Percentiles rank a stretch among this genome's conserved stretches.
These are phyloP conservation scores for Archilochus colubris DNA, from an alignment of 2,113 vertebrate species.

Conservation along the genomic window DNA sequence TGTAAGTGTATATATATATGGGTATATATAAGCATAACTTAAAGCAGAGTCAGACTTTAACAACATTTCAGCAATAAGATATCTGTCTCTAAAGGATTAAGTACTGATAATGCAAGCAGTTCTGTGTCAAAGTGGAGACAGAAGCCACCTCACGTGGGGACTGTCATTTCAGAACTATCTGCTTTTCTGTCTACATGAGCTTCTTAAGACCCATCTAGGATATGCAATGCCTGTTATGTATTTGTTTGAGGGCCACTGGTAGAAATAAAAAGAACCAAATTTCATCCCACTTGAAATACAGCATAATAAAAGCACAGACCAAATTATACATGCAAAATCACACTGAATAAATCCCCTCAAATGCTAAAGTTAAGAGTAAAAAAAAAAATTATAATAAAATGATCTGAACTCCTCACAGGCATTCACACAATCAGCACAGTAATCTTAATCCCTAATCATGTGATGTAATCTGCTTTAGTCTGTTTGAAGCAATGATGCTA, in stretches of 20 bases:
- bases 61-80: not conserved
- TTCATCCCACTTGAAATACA: not conserved
- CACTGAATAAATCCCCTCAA: not conserved
- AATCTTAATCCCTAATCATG: conserved; percentile 37
- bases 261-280: not conserved
- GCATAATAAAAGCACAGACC: not conserved
- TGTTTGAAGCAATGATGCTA: not conserved
- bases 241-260: not conserved
- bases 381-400: not conserved
- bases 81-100: not conserved
- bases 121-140: not conserved
- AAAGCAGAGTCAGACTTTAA: not conserved
- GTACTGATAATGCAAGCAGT: not conserved
- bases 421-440: not conserved
- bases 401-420: not conserved
- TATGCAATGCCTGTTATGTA: not conserved
- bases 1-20: not conserved
- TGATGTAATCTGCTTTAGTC: conserved; percentile 53
- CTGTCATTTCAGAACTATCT: not conserved
- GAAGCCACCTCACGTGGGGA: not conserved
- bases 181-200: not conserved
- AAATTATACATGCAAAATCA: not conserved
- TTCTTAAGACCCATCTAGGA: not conserved
- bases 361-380: not conserved
- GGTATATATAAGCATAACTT: not conserved